These are phyloP conservation scores for Sitophilus oryzae DNA, from an alignment of 1,140 invertebrate species.

Conservation along the genomic window DNA sequence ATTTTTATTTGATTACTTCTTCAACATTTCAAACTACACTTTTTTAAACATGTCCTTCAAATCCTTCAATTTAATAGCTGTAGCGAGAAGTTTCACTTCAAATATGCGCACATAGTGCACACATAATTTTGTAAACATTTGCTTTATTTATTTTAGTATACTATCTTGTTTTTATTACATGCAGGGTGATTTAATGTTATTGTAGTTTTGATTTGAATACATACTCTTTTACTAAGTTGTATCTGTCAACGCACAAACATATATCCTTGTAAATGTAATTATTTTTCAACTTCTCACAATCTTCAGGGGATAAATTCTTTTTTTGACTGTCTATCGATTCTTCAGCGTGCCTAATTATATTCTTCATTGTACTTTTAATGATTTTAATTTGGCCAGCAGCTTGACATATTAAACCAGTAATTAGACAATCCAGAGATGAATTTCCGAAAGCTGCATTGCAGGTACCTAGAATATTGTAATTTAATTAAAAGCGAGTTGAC, in stretches of 20 bases:
- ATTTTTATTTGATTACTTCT: no score
- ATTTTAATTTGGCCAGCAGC: not conserved
- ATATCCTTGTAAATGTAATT: conserved; percentile 2
- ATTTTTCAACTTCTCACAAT: not conserved
- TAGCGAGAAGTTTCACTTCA: no score
- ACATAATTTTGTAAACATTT: no score
- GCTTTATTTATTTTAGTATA: no score
- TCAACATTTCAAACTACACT: no score
- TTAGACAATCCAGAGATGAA: not conserved
- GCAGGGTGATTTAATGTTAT: not conserved
- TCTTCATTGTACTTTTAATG: not conserved
- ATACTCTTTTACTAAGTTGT: conserved; percentile 4
- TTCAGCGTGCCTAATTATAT: not conserved
- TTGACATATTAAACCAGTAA: not conserved
- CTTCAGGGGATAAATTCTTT: not conserved
- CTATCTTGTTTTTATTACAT: no score
- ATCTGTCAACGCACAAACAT: conserved; percentile 3
- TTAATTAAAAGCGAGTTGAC: not conserved
- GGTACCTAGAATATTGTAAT: not conserved
- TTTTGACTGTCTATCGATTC: not conserved
- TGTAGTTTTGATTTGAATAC: not conserved
- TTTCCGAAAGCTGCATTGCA: not conserved
- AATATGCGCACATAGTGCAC: no score
- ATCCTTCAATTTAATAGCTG: no score
- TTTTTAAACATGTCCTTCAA: no score